Percentiles rank a stretch among this genome's conserved stretches.
phyloP scores from a whole-genome alignment of 1,140 invertebrate genomes.

The Magallana angulata region DNA sequence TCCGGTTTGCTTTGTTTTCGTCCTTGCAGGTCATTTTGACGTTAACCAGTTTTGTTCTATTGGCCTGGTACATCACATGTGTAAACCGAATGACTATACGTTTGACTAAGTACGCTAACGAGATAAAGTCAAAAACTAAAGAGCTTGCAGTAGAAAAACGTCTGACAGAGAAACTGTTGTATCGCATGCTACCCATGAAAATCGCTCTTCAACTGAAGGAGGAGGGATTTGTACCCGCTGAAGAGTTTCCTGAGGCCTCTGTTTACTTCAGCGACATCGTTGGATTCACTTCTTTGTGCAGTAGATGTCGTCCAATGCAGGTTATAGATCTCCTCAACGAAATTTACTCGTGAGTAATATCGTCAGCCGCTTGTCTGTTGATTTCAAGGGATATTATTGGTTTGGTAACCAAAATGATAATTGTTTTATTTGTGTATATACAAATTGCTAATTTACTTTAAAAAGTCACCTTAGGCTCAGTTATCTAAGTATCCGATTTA shows the following conservation, averaged over 20 bases:
- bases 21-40: constrained; percentile 16
- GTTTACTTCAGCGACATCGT: constrained; percentile 44
- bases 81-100: background rate
- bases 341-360: constrained; percentile 11
- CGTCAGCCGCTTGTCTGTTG: background rate
- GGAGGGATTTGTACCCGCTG: background rate
- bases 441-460: too few relatives aligned
- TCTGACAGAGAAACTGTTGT: constrained; percentile 13
- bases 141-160: constrained; percentile 28
- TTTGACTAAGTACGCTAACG: constrained; percentile 13
- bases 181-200: constrained; percentile 30
- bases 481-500: too few relatives aligned
- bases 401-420: too few relatives aligned
- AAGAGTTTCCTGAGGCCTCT: background rate
- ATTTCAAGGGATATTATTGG: too few relatives aligned
- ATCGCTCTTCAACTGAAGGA: constrained; percentile 8
- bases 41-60: background rate
- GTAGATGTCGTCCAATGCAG: constrained; percentile 20
- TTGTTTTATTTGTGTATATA: too few relatives aligned
- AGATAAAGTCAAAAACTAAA: constrained; percentile 15
- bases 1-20: background rate
- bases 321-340: constrained; percentile 34
- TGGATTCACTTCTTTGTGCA: constrained; percentile 7
- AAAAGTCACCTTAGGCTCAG: too few relatives aligned
- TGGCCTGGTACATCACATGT: constrained; percentile 22